Percentiles rank a stretch among this genome's conserved stretches.
These are phyloP conservation scores for Salmo trutta DNA, from an alignment of 2,797 vertebrate species.

Conservation along the genomic window DNA sequence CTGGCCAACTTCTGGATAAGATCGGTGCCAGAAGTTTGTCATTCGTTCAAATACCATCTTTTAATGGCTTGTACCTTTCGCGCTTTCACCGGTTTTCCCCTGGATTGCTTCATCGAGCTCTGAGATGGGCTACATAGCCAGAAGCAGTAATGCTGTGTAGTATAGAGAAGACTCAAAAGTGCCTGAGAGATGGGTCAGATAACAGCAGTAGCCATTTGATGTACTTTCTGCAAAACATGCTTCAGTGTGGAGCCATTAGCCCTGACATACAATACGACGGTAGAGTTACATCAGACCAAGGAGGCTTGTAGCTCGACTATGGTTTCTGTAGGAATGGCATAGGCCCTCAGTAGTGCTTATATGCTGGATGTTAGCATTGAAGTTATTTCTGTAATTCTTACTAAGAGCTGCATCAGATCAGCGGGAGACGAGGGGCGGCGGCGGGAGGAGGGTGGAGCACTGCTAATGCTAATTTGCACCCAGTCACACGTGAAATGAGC, in stretches of 20 bases:
- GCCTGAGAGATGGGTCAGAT: conserved; percentile 30
- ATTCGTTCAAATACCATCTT: conserved; percentile 53
- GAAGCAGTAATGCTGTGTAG: conserved; percentile 11
- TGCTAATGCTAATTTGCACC: conserved; percentile 77
- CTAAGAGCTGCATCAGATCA: conserved; percentile 50
- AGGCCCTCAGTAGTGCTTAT: background rate
- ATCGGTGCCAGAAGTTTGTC: conserved; percentile 53
- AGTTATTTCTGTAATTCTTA: conserved; percentile 45
- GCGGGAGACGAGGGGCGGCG: conserved; percentile 37
- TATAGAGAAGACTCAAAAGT: background rate
- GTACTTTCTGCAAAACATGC: conserved; percentile 24
- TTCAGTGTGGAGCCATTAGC: conserved; percentile 34
- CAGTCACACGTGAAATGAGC: conserved; percentile 84
- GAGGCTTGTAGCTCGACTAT: conserved; percentile 5
- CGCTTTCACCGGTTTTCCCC: conserved; percentile 27
- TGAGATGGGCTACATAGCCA: conserved; percentile 20
- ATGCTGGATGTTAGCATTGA: conserved; percentile 3
- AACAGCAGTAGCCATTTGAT: conserved; percentile 30
- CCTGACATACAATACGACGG: conserved; percentile 35
- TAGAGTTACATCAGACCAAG: conserved; percentile 38
- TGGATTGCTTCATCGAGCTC: conserved; percentile 53
- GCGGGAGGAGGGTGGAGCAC: conserved; percentile 45
- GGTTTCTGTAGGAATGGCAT: background rate
- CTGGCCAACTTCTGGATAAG: conserved; percentile 61
- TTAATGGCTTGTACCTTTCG: conserved; percentile 21